Conservation (phyloP, 2,888 invertebrate species). For the Eutolmus rufibarbis region DNA sequence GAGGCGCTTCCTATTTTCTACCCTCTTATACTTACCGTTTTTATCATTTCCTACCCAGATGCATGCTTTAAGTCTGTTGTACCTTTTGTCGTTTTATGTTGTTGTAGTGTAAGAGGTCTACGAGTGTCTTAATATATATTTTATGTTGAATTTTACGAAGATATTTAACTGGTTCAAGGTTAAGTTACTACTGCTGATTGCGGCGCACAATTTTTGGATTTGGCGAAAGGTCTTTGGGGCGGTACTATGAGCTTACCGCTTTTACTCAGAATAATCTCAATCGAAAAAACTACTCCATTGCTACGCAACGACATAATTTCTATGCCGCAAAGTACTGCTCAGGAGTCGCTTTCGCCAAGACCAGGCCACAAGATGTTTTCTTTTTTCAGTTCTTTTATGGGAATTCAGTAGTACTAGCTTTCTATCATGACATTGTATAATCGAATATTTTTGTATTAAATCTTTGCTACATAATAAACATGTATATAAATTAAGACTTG, state of each 20-base stretch:
- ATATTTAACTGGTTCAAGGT: background rate
- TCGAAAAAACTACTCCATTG: background rate
- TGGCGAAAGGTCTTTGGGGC: background rate
- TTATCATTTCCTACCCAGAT: background rate
- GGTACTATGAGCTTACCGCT: background rate
- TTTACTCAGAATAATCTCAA: background rate
- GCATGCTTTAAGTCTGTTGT: conserved; percentile 27
- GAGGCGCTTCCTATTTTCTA: background rate
- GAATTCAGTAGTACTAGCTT: background rate
- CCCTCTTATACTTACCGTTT: background rate
- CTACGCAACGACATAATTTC: background rate
- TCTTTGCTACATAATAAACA: conserved; percentile 23
- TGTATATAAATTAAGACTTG: background rate
- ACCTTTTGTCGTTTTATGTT: conserved; percentile 15
- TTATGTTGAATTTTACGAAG: conserved; percentile 10
- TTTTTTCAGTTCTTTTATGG: background rate
- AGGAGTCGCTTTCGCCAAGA: background rate
- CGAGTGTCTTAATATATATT: conserved; percentile 30
- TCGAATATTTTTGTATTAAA: conserved; percentile 36
- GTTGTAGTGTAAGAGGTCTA: conserved; percentile 2
- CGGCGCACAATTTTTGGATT: background rate
- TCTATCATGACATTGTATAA: conserved; percentile 31
- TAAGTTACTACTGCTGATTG: background rate
- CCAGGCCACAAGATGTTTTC: background rate
- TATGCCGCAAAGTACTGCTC: background rate